Evolutionary conservation across 2,888 invertebrate genomes (phyloP), one percentile per base, ranked within the genome.

Genomic region (Lasioglossum malachurum): DNA sequence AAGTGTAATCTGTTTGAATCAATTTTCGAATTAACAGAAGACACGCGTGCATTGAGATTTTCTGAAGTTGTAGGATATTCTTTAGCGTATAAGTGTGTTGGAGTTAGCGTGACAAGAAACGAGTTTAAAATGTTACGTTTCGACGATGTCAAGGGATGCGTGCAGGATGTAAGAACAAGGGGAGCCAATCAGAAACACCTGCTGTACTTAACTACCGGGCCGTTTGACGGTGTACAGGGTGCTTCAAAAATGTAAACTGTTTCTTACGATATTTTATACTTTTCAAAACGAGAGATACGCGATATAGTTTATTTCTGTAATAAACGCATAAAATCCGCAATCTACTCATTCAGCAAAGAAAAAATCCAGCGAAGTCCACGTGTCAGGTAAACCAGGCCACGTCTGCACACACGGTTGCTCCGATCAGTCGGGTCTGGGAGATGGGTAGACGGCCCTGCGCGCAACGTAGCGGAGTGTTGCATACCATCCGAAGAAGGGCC

Each of bases 401-500:
- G 64, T 64, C 7, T 31, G 31, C 64, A 64, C 19, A 31, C 64
- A 31, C 16, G 64, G 64, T 19, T 19, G 7, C 19, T 31, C 7
- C 31, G 31, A 31, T 31, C 71, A n/a, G 16, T n/a, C 31, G 67
- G 46, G 35, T 16, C 35, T 69, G 31, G 2, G 35, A 74, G 44
- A 74, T n/a, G 1, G 19, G 7, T 74, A n/a, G 67, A 86, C 91
- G 91, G 67, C 87, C 91, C 91, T 91, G 91, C 35, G 53, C 64
- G 35, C 38, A 88, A 86, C 88, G 91, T 91, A 91, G 89, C 91
- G 85, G 86, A 89, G 91, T 88, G 88, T 90, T 87, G 88, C 88
- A 90, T 84, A 84, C 85, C 87, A 83, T 83, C 84, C 88, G 90
- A 85, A 89, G 89, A 88, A 91, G 91, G 88, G 90, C 92, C 94